phyloP scores from a whole-genome alignment of 2,113 vertebrate genomes.

The Philantomba maxwellii region DNA sequence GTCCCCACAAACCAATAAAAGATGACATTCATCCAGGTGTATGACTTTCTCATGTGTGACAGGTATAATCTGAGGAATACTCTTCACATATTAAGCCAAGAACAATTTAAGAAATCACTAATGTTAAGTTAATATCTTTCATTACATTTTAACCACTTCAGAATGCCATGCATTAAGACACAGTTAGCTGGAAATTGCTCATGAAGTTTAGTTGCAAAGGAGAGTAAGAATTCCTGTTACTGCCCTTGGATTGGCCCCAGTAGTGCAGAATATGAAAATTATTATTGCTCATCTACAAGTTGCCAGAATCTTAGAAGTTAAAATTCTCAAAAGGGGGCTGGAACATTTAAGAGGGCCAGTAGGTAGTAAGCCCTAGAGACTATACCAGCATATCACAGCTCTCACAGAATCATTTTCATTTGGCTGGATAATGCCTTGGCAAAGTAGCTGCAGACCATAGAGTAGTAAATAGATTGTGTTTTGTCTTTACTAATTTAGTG shows the following conservation, averaged over 20 bases:
- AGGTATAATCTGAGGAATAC: conserved; percentile 20
- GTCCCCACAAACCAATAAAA: conserved; percentile 18
- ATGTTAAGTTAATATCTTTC: conserved; percentile 39
- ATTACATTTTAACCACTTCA: conserved; percentile 56
- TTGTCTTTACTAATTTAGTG: background rate
- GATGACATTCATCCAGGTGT: background rate
- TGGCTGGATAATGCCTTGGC: background rate
- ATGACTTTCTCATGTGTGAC: conserved; percentile 35
- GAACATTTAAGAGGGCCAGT: background rate
- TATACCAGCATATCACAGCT: background rate
- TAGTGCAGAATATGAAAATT: background rate
- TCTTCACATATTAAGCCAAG: conserved; percentile 59
- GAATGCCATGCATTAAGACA: conserved; percentile 15
- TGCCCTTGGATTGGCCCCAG: conserved; percentile 5
- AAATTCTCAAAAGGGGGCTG: background rate
- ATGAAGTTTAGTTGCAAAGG: conserved; percentile 30
- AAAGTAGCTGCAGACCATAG: background rate
- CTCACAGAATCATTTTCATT: background rate
- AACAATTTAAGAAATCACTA: conserved; percentile 53
- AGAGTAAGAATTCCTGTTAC: conserved; percentile 6
- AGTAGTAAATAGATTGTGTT: background rate
- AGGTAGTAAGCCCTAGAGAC: background rate
- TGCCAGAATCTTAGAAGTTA: background rate
- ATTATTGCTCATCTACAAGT: background rate
- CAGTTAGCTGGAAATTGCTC: conserved; percentile 28